A percentile compares a stretch with the other conserved stretches of the same genome.
phyloP scores from a whole-genome alignment of 2,797 vertebrate species.

The Myotis vivesi region DNA sequence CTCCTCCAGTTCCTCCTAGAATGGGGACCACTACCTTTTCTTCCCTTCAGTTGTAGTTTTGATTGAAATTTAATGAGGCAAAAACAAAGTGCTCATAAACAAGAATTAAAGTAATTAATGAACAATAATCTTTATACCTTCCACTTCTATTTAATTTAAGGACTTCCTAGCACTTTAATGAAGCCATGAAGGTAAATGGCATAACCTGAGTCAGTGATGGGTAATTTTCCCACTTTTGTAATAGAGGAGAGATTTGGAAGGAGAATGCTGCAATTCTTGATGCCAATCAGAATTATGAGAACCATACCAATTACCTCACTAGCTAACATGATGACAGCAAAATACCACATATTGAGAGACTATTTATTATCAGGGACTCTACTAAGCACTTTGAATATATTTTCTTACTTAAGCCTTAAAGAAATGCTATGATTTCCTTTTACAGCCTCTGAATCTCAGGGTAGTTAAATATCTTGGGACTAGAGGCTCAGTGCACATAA shows the following conservation, averaged over 20 bases:
- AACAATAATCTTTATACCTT: constrained; percentile 67
- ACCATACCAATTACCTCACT: neutral
- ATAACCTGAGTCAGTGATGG: constrained; percentile 52
- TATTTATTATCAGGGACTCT: neutral
- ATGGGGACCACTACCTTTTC: neutral
- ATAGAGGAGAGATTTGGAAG: neutral
- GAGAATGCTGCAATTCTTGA: neutral
- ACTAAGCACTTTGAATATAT: neutral
- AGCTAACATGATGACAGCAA: neutral
- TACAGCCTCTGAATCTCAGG: neutral
- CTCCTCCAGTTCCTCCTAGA: neutral
- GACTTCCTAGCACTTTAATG: constrained; percentile 36
- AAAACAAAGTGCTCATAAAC: constrained; percentile 71
- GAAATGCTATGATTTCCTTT: neutral
- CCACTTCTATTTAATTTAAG: constrained; percentile 71
- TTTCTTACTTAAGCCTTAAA: constrained; percentile 40
- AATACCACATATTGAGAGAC: neutral
- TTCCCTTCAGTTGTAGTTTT: constrained; percentile 56
- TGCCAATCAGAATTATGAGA: neutral
- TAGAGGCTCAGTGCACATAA: too few species aligned
- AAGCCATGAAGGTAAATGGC: constrained; percentile 47
- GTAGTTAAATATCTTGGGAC: neutral
- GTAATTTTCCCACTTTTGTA: constrained; percentile 11
- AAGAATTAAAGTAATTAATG: constrained; percentile 71
- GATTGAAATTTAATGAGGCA: constrained; percentile 76